phyloP scores from a whole-genome alignment of 1,140 invertebrate genomes.

The Amyelois transitella region DNA sequence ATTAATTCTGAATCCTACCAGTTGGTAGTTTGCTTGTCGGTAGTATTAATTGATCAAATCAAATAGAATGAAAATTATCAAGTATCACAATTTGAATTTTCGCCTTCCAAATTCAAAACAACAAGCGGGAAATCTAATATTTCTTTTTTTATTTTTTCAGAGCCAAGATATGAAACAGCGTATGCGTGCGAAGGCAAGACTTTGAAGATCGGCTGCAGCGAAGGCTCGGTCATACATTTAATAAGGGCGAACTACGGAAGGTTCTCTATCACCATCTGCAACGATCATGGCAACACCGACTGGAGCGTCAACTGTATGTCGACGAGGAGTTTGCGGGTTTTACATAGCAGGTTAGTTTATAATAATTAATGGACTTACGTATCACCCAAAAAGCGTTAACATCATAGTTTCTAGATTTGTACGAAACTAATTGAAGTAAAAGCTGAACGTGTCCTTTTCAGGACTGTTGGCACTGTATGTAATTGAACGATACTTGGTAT shows the following conservation, averaged over 20 bases:
- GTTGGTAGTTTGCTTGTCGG: no score
- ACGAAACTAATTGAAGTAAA: no score
- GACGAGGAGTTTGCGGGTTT: slow-evolving; percentile 84
- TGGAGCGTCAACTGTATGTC: slow-evolving; percentile 98
- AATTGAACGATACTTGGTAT: no score
- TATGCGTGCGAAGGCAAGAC: slow-evolving; percentile 96
- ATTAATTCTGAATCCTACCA: no score
- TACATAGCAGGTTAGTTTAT: slow-evolving; percentile 83
- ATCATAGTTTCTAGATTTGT: no score
- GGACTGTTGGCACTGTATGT: no score
- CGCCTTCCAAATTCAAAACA: no score
- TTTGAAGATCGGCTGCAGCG: slow-evolving; percentile 89
- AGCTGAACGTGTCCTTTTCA: no score
- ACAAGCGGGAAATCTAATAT: slow-evolving; percentile 3
- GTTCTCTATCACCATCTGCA: slow-evolving; percentile 97
- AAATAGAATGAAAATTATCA: no score
- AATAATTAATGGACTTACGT: neutral
- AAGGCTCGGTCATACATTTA: slow-evolving; percentile 91
- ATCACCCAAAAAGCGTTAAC: no score
- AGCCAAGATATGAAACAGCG: slow-evolving; percentile 85
- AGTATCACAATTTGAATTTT: no score
- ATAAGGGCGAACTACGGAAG: slow-evolving; percentile 96
- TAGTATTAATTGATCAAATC: no score
- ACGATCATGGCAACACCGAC: slow-evolving; percentile 95
- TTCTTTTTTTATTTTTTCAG: slow-evolving; percentile 43